Percentiles rank a stretch among this genome's conserved stretches.
These are phyloP conservation scores for Metridium senile DNA, from an alignment of 92 coral and sea anemone genomes.

Conservation along the genomic window DNA sequence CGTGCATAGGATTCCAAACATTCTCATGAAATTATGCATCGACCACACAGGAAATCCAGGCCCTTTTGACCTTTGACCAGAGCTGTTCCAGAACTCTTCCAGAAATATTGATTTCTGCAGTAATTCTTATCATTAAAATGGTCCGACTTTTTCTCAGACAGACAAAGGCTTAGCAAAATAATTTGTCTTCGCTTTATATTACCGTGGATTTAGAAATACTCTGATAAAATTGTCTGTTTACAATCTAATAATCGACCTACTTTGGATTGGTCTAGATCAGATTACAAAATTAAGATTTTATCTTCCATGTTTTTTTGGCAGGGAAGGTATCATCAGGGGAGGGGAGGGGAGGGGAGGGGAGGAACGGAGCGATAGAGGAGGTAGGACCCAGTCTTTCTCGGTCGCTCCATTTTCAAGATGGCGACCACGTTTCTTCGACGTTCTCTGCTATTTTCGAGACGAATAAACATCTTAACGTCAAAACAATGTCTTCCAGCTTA, in stretches of 20 bases:
- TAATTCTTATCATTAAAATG: no score
- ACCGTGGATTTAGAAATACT: no score
- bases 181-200: no score
- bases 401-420: neutral
- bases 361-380: neutral
- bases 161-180: no score
- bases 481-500: neutral
- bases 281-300: no score
- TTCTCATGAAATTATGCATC: constrained; percentile 12
- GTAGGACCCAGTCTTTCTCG: neutral
- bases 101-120: no score
- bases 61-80: neutral
- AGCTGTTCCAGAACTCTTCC: no score
- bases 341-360: constrained; percentile 1
- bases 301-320: no score
- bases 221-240: no score
- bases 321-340: neutral
- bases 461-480: neutral
- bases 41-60: neutral
- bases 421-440: neutral
- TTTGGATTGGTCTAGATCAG: no score
- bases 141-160: neutral
- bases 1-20: constrained; percentile 24
- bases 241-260: no score
- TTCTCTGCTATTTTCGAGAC: neutral